Base-by-base conservation (phyloP, 2,113 vertebrate genomes). In the Crypturellus undulatus region DNA sequence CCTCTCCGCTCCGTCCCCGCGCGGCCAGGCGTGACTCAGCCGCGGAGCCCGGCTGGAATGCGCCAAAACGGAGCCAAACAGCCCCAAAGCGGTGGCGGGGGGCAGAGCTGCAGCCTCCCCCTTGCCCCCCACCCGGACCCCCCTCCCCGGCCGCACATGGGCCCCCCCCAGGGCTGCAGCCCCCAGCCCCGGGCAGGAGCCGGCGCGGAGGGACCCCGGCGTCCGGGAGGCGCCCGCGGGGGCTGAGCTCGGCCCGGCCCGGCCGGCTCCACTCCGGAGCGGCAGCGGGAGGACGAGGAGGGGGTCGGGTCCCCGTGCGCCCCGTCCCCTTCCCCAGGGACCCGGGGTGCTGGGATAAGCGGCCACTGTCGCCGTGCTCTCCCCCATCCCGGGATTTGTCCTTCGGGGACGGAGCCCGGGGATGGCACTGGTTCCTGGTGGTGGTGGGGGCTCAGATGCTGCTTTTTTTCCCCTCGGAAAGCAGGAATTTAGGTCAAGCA, bases 11-110 rank as follows among this genome's bases (percentile, higher is more conserved):
- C 56, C 21, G 36, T 43, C 43, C 43, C 47, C 32, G 38, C 36
- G 15, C 32, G 21, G 54, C 34, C 56, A 15, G 12, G 51, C 1
- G 11, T 93, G 87, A 68, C 59, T 88, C 93, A 93, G 87, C 69
- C 40, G 36, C 47, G 0, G 16, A 76, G 47, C 52, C 26, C 0
- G 3, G 24, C 45, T 76, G 90, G 70, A 87, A 89, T 38, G 73
- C n/a, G 43, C 25, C 70, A 75, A 24, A 1, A 30, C 0, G 0
- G 2, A 0, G 30, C 20, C 15, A 18, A 73, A 7, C 32, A 36
- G 4, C 58, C 87, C 65, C 1, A 75, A 71, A 79, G 28, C 58
- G 49, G 59, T n/a, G 12, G 7, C 21, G 20, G 38, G 60, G 90
- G 59, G 56, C 26, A 52, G 36, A 64, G 60, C 26, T 43, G 40